These are phyloP conservation scores for Nothoprocta perdicaria DNA, from an alignment of 2,113 vertebrate species.

Conservation along the genomic window DNA sequence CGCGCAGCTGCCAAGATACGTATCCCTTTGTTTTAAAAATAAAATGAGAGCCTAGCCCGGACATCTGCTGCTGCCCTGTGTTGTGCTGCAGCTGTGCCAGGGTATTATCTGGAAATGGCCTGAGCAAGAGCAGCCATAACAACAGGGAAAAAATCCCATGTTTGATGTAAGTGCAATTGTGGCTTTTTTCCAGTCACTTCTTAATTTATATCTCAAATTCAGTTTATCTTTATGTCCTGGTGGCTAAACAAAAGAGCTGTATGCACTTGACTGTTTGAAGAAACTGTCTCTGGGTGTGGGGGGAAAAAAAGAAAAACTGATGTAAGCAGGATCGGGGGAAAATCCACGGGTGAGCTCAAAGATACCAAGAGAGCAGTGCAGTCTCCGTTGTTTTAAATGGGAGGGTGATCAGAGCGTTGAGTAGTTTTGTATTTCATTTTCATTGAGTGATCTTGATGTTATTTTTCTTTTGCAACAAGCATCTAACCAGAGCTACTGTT, in stretches of 20 bases:
- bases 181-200: constrained; percentile 65
- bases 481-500: rapidly evolving
- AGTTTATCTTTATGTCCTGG: constrained; percentile 42
- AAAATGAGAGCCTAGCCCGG: neutral
- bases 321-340: neutral
- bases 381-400: neutral
- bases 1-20: constrained; percentile 50
- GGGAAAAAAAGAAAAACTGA: neutral
- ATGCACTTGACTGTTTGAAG: constrained; percentile 59
- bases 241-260: constrained; percentile 62
- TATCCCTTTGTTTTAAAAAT: constrained; percentile 20
- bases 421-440: neutral
- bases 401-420: neutral
- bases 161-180: constrained; percentile 62
- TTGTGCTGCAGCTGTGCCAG: constrained; percentile 52
- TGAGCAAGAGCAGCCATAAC: constrained; percentile 43
- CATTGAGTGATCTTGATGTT: neutral
- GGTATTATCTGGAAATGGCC: constrained; percentile 38
- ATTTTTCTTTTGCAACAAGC: neutral
- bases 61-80: constrained; percentile 44
- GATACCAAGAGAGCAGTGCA: neutral
- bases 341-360: neutral
- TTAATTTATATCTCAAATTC: constrained; percentile 60
- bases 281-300: constrained; percentile 51
- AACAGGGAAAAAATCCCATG: constrained; percentile 6